Evolutionary conservation across 2,888 invertebrate genomes (phyloP).

Genomic region (Scrobipalpa costella): DNA sequence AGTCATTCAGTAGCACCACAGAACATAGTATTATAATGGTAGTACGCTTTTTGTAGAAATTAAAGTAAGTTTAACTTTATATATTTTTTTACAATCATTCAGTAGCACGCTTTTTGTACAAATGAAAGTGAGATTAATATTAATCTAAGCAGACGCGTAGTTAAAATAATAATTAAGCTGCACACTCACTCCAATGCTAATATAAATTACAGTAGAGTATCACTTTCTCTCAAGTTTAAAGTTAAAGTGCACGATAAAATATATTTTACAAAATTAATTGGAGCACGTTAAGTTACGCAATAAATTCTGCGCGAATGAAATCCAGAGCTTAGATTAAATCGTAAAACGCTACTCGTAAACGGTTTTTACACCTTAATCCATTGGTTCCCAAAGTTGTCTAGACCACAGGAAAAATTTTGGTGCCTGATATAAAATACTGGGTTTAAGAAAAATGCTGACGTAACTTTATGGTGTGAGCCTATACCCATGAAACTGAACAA

Average conservation of each 20-base stretch:
- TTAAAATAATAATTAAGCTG: neutral
- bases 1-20: no score
- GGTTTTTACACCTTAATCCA: constrained; percentile 48
- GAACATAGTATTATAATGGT: no score
- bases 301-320: constrained; percentile 38
- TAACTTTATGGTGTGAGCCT: neutral
- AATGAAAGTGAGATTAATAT: no score
- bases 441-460: neutral
- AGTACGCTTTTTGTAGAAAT: no score
- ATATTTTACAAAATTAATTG: constrained; percentile 45
- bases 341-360: constrained; percentile 57
- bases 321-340: constrained; percentile 64
- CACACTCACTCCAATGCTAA: neutral
- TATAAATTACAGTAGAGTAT: neutral
- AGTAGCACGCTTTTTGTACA: no score
- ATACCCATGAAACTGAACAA: no score
- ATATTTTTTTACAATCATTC: no score
- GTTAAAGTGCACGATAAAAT: constrained; percentile 35
- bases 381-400: constrained; percentile 16
- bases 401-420: neutral
- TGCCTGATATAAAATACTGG: no score
- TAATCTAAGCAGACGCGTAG: neutral
- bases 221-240: neutral
- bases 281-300: constrained; percentile 30
- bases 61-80: no score